Evolutionary conservation across 2,888 invertebrate species (phyloP), one percentile per base, ranked within the genome.

Genomic region (Patella pellucida): DNA sequence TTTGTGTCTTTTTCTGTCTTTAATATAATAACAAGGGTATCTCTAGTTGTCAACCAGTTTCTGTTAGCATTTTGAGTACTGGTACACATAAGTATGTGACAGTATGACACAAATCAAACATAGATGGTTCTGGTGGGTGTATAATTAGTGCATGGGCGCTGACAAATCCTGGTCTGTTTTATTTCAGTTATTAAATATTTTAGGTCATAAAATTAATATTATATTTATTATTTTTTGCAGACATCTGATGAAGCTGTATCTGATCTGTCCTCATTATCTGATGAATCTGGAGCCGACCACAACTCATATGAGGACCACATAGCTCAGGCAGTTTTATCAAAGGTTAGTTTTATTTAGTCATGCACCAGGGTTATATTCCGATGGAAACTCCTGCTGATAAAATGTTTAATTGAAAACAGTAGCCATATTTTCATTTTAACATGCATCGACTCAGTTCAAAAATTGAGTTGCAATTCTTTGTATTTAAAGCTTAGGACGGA

Each of bases 181-280:
- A 62, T 62, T 62, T 62, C 62, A 62, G 62, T 19, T 15, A 62
- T 62, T 41, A 41, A 41, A 9, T 41, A 41, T 41, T 9, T 41
- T 68, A 15, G 14, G 68, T 68, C 27, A 68, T 68, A 27, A n/a
- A 41, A 68, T 68, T 68, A 41, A 31, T 68, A 16, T 5, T 14
- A 27, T 31, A 16, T 27, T 31, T 14, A 15, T 68, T 9, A 68
- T 5, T 68, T 23, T 27, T 70, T 51, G 16, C 70, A 87, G 87
- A 86, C 85, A n/a, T 85, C 86, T 23, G 87, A 87, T 79, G 86
- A 86, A 74, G 88, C 87, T 19, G 85, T 88, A 15, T 88, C 87
- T 3, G 88, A 88, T 78, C 78, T 87, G 50, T 87, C 88, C 0
- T 87, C 87, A 0, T 73, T 86, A 14, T 85, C 87, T 0, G 86